These are phyloP conservation scores for Ramphastos sulfuratus DNA, from an alignment of 2,113 vertebrate genomes.

Conservation along the genomic window DNA sequence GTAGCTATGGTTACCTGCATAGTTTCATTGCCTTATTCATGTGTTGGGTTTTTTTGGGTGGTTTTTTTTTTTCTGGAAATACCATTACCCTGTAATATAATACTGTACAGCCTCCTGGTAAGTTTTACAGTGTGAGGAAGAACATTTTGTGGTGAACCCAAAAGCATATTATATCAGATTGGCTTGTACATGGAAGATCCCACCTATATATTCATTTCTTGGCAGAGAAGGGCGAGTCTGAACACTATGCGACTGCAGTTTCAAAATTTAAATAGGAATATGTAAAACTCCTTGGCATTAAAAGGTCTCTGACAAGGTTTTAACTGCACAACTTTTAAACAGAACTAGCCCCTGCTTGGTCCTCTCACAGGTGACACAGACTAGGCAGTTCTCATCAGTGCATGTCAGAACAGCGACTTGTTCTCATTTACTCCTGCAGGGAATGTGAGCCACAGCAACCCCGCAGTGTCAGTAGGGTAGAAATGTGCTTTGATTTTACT, in stretches of 20 bases:
- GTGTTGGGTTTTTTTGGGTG: conserved; percentile 69
- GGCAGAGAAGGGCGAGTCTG: conserved; percentile 30
- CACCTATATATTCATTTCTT: conserved; percentile 21
- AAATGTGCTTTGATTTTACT: background rate
- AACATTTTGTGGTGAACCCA: conserved; percentile 36
- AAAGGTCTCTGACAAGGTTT: background rate
- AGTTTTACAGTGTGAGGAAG: conserved; percentile 32
- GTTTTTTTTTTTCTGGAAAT: conserved; percentile 77
- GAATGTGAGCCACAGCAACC: background rate
- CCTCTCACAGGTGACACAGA: conserved; percentile 17
- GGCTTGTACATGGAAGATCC: conserved; percentile 34
- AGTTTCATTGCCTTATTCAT: conserved; percentile 77
- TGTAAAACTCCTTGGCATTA: conserved; percentile 18
- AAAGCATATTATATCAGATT: background rate
- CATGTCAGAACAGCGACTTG: background rate
- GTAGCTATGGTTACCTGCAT: conserved; percentile 82
- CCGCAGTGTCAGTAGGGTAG: background rate
- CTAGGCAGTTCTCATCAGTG: background rate
- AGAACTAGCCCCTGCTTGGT: conserved; percentile 9
- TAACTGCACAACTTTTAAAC: background rate
- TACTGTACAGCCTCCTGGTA: conserved; percentile 31
- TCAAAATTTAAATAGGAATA: conserved; percentile 22
- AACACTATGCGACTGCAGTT: background rate
- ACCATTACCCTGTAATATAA: conserved; percentile 74
- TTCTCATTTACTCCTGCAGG: background rate